Evolutionary conservation across 1,140 invertebrate genomes (phyloP).

Genomic region (Gonioctena quinquepunctata): DNA sequence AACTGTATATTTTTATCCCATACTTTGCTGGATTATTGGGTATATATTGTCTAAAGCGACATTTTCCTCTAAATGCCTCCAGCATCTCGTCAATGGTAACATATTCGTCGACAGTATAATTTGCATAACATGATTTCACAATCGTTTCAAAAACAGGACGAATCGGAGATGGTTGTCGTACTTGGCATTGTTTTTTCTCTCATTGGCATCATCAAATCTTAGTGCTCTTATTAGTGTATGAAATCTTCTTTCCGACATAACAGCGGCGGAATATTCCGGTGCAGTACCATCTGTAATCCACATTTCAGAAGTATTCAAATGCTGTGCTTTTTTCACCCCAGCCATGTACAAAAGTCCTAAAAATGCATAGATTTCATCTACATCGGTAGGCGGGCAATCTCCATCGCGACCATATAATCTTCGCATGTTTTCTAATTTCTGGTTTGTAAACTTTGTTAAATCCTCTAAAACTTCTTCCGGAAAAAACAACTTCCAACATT

Average conservation of each 20-base stretch:
- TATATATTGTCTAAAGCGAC: no score
- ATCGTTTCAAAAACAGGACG: no score
- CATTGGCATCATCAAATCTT: conserved; percentile 44
- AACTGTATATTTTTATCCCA: no score
- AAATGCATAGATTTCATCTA: background rate
- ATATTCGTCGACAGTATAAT: no score
- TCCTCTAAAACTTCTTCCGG: background rate
- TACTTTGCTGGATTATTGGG: no score
- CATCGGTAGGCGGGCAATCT: background rate
- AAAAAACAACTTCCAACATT: background rate
- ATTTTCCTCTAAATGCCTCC: no score
- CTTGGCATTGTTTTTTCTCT: no score
- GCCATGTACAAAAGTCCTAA: conserved; percentile 59
- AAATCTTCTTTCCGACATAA: conserved; percentile 15
- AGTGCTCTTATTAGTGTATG: conserved; percentile 26
- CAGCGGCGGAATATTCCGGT: conserved; percentile 41
- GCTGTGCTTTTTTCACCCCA: conserved; percentile 54
- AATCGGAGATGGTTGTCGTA: no score
- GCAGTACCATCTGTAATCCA: conserved; percentile 51
- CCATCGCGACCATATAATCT: background rate
- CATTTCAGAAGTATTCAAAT: conserved; percentile 56
- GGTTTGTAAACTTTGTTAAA: background rate
- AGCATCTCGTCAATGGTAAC: no score
- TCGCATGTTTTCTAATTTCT: background rate
- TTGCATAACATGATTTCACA: no score